phyloP scores from a whole-genome alignment of 2,113 vertebrate species.

The Myrmecobius fasciatus region DNA sequence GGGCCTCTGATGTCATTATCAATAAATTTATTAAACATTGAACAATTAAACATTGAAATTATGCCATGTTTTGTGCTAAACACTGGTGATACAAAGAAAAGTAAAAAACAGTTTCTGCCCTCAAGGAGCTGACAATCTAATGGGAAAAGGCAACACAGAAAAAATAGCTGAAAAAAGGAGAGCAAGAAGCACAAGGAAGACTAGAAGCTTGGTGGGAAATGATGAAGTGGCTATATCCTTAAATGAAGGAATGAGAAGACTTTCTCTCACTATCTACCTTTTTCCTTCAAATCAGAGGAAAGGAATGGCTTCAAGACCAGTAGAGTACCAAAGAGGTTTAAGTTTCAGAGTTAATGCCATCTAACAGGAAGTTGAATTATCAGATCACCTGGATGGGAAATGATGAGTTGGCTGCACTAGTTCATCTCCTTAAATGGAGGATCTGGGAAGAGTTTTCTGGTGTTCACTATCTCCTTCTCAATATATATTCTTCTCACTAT shows the following conservation, averaged over 20 bases:
- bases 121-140: neutral
- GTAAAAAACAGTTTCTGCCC: neutral
- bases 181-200: neutral
- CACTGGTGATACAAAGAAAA: neutral
- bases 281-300: neutral
- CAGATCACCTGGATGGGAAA: neutral
- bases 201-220: neutral
- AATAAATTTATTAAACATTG: neutral
- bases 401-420: neutral
- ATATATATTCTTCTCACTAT: too few species aligned
- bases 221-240: neutral
- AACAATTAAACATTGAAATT: neutral
- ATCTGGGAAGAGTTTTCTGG: neutral
- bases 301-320: neutral
- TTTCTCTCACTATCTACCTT: neutral
- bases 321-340: neutral
- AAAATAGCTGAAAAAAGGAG: neutral
- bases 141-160: too few species aligned
- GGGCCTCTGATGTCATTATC: neutral
- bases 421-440: neutral
- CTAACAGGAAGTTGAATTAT: neutral
- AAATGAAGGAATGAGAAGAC: neutral
- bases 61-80: neutral
- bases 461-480: neutral
- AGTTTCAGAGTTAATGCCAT: neutral